Evolutionary conservation across 2,888 invertebrate genomes (phyloP).

Genomic region (Amphipoea lucens): DNA sequence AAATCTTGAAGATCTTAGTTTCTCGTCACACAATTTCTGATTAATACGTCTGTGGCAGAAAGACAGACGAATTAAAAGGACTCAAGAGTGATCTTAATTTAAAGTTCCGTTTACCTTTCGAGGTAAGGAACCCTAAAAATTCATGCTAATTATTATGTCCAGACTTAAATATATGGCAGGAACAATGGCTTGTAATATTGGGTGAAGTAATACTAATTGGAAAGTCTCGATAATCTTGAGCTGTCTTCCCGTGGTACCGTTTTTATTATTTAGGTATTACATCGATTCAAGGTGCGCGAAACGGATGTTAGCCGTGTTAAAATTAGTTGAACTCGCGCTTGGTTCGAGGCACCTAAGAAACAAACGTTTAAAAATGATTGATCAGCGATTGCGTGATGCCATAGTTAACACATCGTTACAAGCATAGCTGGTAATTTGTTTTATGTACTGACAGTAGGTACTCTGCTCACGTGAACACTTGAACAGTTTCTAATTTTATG

Average conservation of each 20-base stretch:
- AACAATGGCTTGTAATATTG: neutral
- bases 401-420: conserved; percentile 30
- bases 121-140: neutral
- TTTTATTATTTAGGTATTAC: conserved; percentile 22
- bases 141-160: neutral
- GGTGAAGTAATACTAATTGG: conserved; percentile 9
- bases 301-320: conserved; percentile 25
- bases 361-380: conserved; percentile 19
- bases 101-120: neutral
- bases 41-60: neutral
- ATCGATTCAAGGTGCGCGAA: conserved; percentile 12
- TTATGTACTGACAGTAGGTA: neutral
- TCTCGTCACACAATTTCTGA: neutral
- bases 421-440: conserved; percentile 4
- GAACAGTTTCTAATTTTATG: conserved; percentile 8
- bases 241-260: conserved; percentile 6
- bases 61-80: neutral
- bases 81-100: neutral
- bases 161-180: neutral
- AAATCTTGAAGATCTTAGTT: neutral
- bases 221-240: conserved; percentile 9
- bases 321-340: conserved; percentile 11
- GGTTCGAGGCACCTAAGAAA: conserved; percentile 3
- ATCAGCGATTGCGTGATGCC: conserved; percentile 37
- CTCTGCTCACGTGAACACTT: conserved; percentile 16